Percentiles rank a stretch among this genome's conserved stretches.
These are phyloP conservation scores for Tetramorium parvispinum DNA, from an alignment of 1,140 invertebrate species.

Conservation along the genomic window DNA sequence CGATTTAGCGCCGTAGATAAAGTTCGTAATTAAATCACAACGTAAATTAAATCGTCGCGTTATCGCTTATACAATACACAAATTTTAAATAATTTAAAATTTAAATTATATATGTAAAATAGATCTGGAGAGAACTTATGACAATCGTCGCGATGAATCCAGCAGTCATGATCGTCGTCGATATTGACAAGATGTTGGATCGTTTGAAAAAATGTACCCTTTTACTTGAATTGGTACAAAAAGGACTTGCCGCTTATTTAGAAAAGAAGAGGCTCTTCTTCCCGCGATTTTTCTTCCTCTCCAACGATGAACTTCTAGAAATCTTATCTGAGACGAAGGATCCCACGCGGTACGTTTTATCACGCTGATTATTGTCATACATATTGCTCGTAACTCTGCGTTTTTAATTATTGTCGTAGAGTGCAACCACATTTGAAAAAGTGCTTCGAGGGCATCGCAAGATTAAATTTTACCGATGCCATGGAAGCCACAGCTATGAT, in stretches of 20 bases:
- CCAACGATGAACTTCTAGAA: constrained; percentile 98
- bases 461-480: constrained; percentile 93
- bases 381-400: not conserved
- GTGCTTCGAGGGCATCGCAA: constrained; percentile 97
- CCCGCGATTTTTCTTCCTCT: constrained; percentile 98
- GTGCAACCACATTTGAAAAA: constrained; percentile 99
- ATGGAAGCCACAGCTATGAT: constrained; percentile 96
- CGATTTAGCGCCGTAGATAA: constrained; percentile 97
- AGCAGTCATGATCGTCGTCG: constrained; percentile 93
- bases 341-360: constrained; percentile 90
- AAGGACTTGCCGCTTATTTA: constrained; percentile 97
- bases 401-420: constrained; percentile 76
- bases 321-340: constrained; percentile 99
- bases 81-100: constrained; percentile 31
- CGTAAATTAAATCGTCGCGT: not conserved
- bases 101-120: constrained; percentile 9
- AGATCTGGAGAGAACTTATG: constrained; percentile 98
- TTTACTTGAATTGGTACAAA: constrained; percentile 95
- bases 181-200: constrained; percentile 97
- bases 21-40: constrained; percentile 87
- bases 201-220: constrained; percentile 95
- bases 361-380: not conserved
- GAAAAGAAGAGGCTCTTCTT: constrained; percentile 98
- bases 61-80: not conserved
- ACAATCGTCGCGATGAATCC: constrained; percentile 92